These are phyloP conservation scores for Drosophila bunnanda DNA, from an alignment of 2,888 invertebrate species.

Conservation along the genomic window DNA sequence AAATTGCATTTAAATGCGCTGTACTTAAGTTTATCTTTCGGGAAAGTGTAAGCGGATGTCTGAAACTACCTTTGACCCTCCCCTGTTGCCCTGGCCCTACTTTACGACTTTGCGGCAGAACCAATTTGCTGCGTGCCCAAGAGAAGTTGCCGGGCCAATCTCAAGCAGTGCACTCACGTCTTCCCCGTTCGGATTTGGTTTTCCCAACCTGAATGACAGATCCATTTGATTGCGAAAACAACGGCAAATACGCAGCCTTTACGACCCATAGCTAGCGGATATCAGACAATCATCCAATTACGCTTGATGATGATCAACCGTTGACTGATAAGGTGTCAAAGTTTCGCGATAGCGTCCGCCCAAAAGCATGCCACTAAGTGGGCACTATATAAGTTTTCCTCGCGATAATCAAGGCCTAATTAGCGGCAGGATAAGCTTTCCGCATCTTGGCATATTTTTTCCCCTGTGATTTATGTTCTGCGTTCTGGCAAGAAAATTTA, in stretches of 20 bases:
- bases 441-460: neutral
- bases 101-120: constrained; percentile 27
- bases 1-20: constrained; percentile 73
- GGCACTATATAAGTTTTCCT: constrained; percentile 24
- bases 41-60: constrained; percentile 28
- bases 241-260: constrained; percentile 6
- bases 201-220: neutral
- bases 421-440: constrained; percentile 22
- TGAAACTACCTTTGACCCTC: constrained; percentile 10
- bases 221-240: constrained; percentile 19
- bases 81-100: neutral
- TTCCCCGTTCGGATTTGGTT: constrained; percentile 1
- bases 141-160: constrained; percentile 18
- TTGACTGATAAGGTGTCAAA: constrained; percentile 34
- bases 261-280: constrained; percentile 14
- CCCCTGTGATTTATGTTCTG: constrained; percentile 10
- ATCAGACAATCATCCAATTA: constrained; percentile 34
- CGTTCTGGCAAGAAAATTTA: constrained; percentile 20
- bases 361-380: constrained; percentile 44
- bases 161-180: constrained; percentile 34
- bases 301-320: constrained; percentile 42
- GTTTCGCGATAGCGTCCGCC: constrained; percentile 32
- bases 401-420: constrained; percentile 48
- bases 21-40: constrained; percentile 52
- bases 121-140: constrained; percentile 44